A percentile compares a stretch with the other conserved stretches of the same genome.
Conservation (phyloP, 2,888 invertebrate genomes). For the Suillia variegata region DNA sequence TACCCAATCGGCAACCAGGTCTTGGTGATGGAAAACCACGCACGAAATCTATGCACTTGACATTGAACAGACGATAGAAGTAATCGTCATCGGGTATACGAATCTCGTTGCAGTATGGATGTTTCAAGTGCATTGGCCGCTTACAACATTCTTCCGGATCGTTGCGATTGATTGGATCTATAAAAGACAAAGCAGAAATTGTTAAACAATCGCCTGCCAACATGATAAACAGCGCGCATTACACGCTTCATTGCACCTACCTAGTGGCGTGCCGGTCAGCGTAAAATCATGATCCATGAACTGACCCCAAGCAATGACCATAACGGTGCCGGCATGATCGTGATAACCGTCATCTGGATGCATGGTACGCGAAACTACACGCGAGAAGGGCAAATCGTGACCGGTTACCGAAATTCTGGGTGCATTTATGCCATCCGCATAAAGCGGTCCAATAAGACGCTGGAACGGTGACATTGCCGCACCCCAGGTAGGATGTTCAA, state of each 20-base stretch:
- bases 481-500: conserved; percentile 89
- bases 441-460: conserved; percentile 77
- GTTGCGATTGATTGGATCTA: conserved; percentile 83
- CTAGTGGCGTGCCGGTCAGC: conserved; percentile 84
- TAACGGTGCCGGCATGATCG: conserved; percentile 91
- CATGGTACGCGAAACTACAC: conserved; percentile 87
- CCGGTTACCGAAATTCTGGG: conserved; percentile 83
- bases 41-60: conserved; percentile 89
- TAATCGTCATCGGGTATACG: conserved; percentile 87
- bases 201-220: background rate
- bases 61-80: conserved; percentile 83
- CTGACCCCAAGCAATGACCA: conserved; percentile 91
- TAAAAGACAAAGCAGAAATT: conserved; percentile 9
- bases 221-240: background rate
- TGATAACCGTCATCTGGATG: conserved; percentile 93
- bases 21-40: conserved; percentile 85
- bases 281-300: conserved; percentile 95
- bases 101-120: conserved; percentile 91
- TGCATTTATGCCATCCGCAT: conserved; percentile 82
- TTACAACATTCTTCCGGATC: conserved; percentile 91
- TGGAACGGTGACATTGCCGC: conserved; percentile 84
- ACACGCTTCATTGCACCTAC: conserved; percentile 62
- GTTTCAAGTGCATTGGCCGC: conserved; percentile 79
- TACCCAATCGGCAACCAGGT: conserved; percentile 85
- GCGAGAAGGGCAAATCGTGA: conserved; percentile 76